These are phyloP conservation scores for Synanceia verrucosa DNA, from an alignment of 2,797 vertebrate species.

Conservation along the genomic window DNA sequence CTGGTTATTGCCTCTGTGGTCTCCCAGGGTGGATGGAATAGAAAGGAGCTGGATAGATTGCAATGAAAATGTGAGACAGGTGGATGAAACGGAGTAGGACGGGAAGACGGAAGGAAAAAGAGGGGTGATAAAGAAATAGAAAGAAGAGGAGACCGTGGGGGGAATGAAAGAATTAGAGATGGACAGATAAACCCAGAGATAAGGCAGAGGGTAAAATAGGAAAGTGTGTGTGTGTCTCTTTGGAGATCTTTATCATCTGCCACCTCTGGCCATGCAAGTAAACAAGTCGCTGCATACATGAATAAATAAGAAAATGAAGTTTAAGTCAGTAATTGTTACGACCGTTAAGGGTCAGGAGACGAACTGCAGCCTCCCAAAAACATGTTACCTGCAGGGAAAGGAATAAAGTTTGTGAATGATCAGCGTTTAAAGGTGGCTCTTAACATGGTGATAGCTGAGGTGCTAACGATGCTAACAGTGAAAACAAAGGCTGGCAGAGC, in stretches of 20 bases:
- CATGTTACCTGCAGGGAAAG: slow-evolving; percentile 19
- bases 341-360: slow-evolving; percentile 17
- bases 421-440: neutral
- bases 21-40: slow-evolving; percentile 59
- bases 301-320: slow-evolving; percentile 66
- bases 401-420: neutral
- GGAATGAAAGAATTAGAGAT: slow-evolving; percentile 55
- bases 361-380: slow-evolving; percentile 10
- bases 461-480: too few species aligned
- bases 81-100: slow-evolving; percentile 21
- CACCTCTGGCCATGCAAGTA: slow-evolving; percentile 72
- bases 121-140: slow-evolving; percentile 44
- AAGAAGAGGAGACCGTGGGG: slow-evolving; percentile 29
- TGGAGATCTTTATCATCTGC: slow-evolving; percentile 70
- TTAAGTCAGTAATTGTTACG: slow-evolving; percentile 41
- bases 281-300: slow-evolving; percentile 69
- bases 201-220: slow-evolving; percentile 20
- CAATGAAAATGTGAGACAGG: slow-evolving; percentile 34
- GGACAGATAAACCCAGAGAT: slow-evolving; percentile 50
- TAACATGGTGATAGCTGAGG: too few species aligned
- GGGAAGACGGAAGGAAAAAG: slow-evolving; percentile 4
- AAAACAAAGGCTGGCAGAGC: too few species aligned
- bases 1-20: slow-evolving; percentile 71
- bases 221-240: slow-evolving; percentile 22
- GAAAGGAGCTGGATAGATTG: slow-evolving; percentile 50